Percentiles rank a stretch among this genome's conserved stretches.
Evolutionary conservation across 2,113 vertebrate species (phyloP).

Genomic region (Peromyscus maniculatus): DNA sequence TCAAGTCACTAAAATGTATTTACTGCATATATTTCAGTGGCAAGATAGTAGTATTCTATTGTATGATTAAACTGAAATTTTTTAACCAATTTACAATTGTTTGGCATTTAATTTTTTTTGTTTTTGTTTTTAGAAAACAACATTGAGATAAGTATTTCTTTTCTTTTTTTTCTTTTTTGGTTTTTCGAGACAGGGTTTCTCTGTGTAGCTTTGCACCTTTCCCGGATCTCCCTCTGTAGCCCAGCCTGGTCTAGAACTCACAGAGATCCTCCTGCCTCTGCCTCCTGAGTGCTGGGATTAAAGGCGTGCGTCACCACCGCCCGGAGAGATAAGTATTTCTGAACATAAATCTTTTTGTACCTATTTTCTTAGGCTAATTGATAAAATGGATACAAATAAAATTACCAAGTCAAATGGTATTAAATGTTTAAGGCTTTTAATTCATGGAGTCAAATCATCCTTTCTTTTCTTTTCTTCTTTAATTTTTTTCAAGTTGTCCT

Average conservation of each 20-base stretch:
- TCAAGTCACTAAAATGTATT: slow-evolving; percentile 52
- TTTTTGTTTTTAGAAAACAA: slow-evolving; percentile 49
- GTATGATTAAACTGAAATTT: slow-evolving; percentile 53
- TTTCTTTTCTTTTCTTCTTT: slow-evolving; percentile 22
- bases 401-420: slow-evolving; percentile 52
- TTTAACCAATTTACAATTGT: slow-evolving; percentile 60
- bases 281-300: too few species aligned
- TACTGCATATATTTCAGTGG: slow-evolving; percentile 45
- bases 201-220: too few species aligned
- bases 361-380: slow-evolving; percentile 54
- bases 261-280: too few species aligned
- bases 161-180: too few species aligned
- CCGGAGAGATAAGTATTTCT: slow-evolving; percentile 28
- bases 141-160: slow-evolving; percentile 45
- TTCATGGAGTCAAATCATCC: slow-evolving; percentile 21
- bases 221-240: too few species aligned
- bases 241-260: too few species aligned
- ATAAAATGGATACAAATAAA: slow-evolving; percentile 59
- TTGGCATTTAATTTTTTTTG: slow-evolving; percentile 52
- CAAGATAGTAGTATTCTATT: slow-evolving; percentile 58
- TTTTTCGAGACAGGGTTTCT: too few species aligned
- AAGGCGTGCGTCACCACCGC: too few species aligned
- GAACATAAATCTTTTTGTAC: slow-evolving; percentile 40
- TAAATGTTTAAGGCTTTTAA: slow-evolving; percentile 50
- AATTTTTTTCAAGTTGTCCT: slow-evolving; percentile 38